A percentile compares a stretch with the other conserved stretches of the same genome.
phyloP scores from a whole-genome alignment of 2,888 invertebrate genomes.

The Cremastobaeus sp. region DNA sequence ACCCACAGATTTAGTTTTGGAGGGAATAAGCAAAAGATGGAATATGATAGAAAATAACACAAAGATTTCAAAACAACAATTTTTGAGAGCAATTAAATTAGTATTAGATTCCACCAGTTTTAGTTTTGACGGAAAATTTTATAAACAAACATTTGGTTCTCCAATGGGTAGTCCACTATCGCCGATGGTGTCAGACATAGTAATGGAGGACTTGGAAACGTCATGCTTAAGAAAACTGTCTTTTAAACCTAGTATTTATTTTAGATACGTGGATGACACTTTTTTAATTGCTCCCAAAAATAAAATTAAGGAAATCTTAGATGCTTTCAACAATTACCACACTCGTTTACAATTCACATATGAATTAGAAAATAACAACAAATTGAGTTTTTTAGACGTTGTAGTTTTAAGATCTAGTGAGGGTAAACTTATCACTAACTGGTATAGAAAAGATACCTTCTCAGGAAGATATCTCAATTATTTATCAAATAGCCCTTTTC shows the following conservation, averaged over 20 bases:
- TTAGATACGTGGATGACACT: slow-evolving; percentile 28
- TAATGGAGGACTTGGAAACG: slow-evolving; percentile 21
- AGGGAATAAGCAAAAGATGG: neutral
- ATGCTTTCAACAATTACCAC: slow-evolving; percentile 8
- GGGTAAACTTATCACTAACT: neutral
- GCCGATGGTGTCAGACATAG: slow-evolving; percentile 4
- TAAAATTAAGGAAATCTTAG: neutral
- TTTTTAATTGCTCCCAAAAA: slow-evolving; percentile 3
- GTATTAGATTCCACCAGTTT: neutral
- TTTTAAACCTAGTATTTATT: slow-evolving; percentile 3
- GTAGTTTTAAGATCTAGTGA: neutral
- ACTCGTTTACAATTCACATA: neutral
- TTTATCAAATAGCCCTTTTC: neutral
- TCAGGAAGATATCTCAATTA: slow-evolving; percentile 18
- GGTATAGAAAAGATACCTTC: slow-evolving; percentile 9
- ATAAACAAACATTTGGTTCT: slow-evolving; percentile 17
- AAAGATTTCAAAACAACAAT: neutral
- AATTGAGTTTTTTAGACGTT: slow-evolving; percentile 6
- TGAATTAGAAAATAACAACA: slow-evolving; percentile 2
- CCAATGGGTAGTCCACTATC: slow-evolving; percentile 19
- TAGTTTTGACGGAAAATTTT: neutral
- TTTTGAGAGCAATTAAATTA: neutral
- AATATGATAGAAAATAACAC: neutral
- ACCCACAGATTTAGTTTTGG: neutral
- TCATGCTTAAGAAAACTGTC: slow-evolving; percentile 1